phyloP scores from a whole-genome alignment of 92 coral and sea anemone genomes.

The Siderastrea radians region DNA sequence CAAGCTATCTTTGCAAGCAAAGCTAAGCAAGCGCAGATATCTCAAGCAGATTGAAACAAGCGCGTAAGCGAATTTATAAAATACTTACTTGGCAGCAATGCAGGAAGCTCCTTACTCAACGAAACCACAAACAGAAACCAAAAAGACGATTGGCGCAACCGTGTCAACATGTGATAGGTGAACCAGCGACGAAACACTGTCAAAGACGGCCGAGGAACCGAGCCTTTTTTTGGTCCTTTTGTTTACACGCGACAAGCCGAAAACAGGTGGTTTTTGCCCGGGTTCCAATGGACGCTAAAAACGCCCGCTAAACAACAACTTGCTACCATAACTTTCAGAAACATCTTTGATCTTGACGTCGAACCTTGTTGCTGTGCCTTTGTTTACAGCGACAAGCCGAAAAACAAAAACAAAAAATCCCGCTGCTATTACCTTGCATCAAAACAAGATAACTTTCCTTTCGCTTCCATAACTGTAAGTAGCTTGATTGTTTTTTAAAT shows the following conservation, averaged over 20 bases:
- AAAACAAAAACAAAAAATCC: no score
- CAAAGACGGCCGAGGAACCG: slow-evolving; percentile 12
- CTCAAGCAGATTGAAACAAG: background rate
- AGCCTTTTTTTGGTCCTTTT: background rate
- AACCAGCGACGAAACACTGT: background rate
- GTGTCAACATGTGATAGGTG: slow-evolving; percentile 39
- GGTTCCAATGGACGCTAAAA: no score
- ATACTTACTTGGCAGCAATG: slow-evolving; percentile 11
- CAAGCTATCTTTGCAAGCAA: no score
- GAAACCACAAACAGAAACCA: background rate
- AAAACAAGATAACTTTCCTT: no score
- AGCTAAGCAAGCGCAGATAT: background rate
- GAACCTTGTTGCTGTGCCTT: no score
- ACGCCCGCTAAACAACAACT: no score
- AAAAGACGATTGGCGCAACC: background rate
- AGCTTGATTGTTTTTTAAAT: no score
- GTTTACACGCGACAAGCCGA: background rate
- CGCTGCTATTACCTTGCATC: no score
- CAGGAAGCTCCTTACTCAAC: slow-evolving; percentile 7
- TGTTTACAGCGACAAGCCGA: no score
- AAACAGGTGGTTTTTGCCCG: background rate
- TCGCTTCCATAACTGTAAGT: no score
- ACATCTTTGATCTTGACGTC: no score
- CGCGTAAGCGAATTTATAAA: background rate
- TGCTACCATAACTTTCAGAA: no score